phyloP scores from a whole-genome alignment of 2,113 vertebrate genomes.

The Panthera tigris region DNA sequence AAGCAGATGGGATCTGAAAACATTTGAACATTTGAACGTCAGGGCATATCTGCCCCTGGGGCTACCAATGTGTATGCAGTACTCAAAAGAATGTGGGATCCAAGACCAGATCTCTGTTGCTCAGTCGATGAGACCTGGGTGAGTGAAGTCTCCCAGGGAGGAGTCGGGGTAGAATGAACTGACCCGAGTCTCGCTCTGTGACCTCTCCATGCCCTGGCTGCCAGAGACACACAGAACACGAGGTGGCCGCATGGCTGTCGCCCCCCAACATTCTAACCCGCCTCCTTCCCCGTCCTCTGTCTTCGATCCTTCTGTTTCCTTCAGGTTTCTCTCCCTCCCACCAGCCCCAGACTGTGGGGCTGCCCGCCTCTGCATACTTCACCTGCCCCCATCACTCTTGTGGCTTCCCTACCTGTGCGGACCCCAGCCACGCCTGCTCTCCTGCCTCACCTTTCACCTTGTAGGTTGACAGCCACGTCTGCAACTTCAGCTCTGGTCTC shows the following conservation, averaged over 20 bases:
- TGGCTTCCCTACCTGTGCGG: not conserved
- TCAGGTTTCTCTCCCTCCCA: not conserved
- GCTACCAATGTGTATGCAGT: not conserved
- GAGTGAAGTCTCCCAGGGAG: not conserved
- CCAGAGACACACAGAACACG: rapidly evolving
- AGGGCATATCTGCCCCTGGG: rapidly evolving
- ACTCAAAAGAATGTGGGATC: not conserved
- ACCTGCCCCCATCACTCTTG: not conserved
- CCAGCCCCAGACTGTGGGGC: not conserved
- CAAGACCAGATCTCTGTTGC: not conserved
- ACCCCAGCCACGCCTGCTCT: not conserved
- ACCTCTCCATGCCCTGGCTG: not conserved
- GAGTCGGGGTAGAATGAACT: not conserved
- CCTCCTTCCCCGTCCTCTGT: rapidly evolving
- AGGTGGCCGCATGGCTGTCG: not conserved
- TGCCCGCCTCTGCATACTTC: not conserved
- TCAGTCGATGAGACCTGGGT: not conserved
- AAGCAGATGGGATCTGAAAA: not conserved
- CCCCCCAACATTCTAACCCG: rapidly evolving
- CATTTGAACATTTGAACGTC: too few species aligned
- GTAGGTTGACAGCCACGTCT: rapidly evolving
- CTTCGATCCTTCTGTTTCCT: not conserved
- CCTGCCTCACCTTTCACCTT: rapidly evolving
- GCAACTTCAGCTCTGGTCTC: not conserved
- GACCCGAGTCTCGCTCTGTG: not conserved